A percentile compares a stretch with the other conserved stretches of the same genome.
Evolutionary conservation across 2,888 invertebrate species (phyloP).

Genomic region (Incurvaria masculella): DNA sequence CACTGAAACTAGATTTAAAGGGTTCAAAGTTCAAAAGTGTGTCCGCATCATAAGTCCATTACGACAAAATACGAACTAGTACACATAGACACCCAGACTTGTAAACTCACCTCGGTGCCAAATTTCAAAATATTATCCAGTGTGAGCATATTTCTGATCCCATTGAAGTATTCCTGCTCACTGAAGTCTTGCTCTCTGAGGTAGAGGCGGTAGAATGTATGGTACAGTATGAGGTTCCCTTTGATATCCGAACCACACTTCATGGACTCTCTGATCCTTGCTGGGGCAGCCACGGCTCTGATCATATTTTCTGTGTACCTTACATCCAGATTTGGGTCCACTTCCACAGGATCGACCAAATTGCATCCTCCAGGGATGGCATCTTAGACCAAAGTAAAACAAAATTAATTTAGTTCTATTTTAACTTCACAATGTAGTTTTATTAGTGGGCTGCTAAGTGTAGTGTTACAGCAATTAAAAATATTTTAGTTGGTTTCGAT

Average conservation of each 20-base stretch:
- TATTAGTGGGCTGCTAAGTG: no score
- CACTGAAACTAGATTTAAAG: no score
- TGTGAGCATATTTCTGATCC: conserved; percentile 60
- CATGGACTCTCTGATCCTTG: conserved; percentile 29
- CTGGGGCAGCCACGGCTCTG: conserved; percentile 52
- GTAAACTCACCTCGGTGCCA: no score
- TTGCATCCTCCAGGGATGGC: conserved; percentile 80
- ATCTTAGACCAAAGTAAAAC: conserved; percentile 49
- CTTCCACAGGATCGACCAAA: conserved; percentile 59
- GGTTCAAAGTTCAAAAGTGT: no score
- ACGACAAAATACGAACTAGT: no score
- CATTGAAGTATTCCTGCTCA: conserved; percentile 56
- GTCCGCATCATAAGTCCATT: no score
- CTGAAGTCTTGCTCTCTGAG: conserved; percentile 55
- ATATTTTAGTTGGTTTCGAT: no score
- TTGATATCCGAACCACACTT: conserved; percentile 24
- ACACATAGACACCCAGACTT: no score
- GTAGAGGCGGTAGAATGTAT: conserved; percentile 62
- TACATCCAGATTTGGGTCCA: conserved; percentile 59
- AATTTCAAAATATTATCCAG: conserved; percentile 53
- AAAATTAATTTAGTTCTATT: no score
- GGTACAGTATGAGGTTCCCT: conserved; percentile 27
- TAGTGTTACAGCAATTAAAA: no score
- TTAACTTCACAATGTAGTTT: no score
- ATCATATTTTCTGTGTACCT: conserved; percentile 35